Conservation (phyloP, 1,140 invertebrate genomes). For the Gryllus bimaculatus region DNA sequence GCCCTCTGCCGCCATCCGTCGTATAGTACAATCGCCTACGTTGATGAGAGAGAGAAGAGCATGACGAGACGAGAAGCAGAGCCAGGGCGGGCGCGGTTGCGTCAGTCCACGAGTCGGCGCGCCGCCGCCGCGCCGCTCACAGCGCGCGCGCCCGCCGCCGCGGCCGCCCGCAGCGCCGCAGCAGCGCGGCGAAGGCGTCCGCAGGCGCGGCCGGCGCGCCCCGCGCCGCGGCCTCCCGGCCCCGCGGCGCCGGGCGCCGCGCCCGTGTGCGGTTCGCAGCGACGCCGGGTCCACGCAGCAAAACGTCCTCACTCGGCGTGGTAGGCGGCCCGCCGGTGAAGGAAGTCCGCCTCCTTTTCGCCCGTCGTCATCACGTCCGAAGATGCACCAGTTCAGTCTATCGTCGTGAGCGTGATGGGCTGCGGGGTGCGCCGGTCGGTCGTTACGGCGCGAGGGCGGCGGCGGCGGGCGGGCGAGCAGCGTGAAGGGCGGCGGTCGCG, state of each 20-base stretch:
- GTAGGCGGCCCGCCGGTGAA: slow-evolving; percentile 39
- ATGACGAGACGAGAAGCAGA: no score
- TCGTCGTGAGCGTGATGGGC: slow-evolving; percentile 38
- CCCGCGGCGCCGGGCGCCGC: no score
- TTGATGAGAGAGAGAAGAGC: no score
- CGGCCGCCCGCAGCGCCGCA: neutral
- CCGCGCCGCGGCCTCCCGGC: no score
- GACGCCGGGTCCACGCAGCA: slow-evolving; percentile 33
- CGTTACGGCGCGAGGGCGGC: slow-evolving; percentile 11
- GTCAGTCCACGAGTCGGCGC: neutral
- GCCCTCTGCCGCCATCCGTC: no score
- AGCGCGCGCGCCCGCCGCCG: no score
- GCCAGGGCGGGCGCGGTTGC: no score
- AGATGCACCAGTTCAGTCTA: slow-evolving; percentile 52
- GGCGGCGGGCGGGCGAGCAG: slow-evolving; percentile 31
- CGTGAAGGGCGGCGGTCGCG: slow-evolving; percentile 30
- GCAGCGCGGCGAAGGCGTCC: neutral
- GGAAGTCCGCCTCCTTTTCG: slow-evolving; percentile 37
- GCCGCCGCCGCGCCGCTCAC: neutral
- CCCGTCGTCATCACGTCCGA: slow-evolving; percentile 48
- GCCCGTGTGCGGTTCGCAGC: slow-evolving; percentile 12
- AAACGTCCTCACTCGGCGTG: slow-evolving; percentile 42
- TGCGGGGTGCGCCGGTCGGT: slow-evolving; percentile 18
- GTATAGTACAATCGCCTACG: no score
- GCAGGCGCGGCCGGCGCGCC: neutral